phyloP scores from a whole-genome alignment of 2,888 invertebrate species.

The Tenthredo livida region DNA sequence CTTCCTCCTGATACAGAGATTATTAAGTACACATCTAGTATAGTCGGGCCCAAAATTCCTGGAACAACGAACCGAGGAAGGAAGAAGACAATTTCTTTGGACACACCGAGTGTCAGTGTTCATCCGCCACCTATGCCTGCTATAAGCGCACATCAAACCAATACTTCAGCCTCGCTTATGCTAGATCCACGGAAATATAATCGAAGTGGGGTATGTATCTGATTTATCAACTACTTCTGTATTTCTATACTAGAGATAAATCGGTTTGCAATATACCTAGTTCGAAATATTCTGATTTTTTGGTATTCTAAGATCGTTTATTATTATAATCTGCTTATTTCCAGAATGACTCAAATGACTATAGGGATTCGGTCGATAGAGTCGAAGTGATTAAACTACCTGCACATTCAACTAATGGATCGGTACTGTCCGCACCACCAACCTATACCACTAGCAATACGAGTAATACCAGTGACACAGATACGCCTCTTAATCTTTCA shows the following conservation, averaged over 20 bases:
- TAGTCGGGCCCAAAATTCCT: conserved; percentile 92
- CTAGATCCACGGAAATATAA: conserved; percentile 78
- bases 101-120: conserved; percentile 85
- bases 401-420: conserved; percentile 79
- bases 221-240: not conserved
- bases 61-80: conserved; percentile 92
- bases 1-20: conserved; percentile 94
- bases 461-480: conserved; percentile 81
- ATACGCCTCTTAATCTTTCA: conserved; percentile 91
- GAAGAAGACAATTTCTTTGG: conserved; percentile 93
- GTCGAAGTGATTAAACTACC: conserved; percentile 92
- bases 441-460: conserved; percentile 79
- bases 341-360: conserved; percentile 72
- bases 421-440: conserved; percentile 78
- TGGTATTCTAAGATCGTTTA: not conserved
- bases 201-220: conserved; percentile 67
- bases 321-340: not conserved
- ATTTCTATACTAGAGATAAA: not conserved
- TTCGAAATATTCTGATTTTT: not conserved
- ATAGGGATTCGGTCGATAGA: conserved; percentile 81
- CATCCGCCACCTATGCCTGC: conserved; percentile 79
- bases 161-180: conserved; percentile 75
- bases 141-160: conserved; percentile 72
- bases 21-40: conserved; percentile 93
- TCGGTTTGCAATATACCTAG: not conserved